A percentile compares a stretch with the other conserved stretches of the same genome.
These are phyloP conservation scores for Pristionchus fissidentatus DNA, from an alignment of 2,888 invertebrate genomes.

Conservation along the genomic window DNA sequence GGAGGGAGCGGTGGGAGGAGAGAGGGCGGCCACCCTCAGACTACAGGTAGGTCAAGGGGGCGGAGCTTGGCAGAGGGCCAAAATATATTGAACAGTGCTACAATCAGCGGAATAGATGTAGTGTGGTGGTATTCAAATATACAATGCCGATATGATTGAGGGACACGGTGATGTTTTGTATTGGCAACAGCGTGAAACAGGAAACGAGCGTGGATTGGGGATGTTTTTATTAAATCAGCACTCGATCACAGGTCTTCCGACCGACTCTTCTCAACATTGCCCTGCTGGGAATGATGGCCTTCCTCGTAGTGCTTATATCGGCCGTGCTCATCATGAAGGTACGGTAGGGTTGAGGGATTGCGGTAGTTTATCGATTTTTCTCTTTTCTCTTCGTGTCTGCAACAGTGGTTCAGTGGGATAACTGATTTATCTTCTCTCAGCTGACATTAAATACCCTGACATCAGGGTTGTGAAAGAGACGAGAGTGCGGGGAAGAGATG, in stretches of 20 bases:
- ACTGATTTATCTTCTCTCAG: too few relatives aligned
- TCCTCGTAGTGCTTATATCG: constrained; percentile 63
- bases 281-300: constrained; percentile 56
- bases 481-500: too few relatives aligned
- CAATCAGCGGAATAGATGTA: neutral
- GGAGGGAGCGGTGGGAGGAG: neutral
- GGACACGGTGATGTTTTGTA: neutral
- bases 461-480: too few relatives aligned
- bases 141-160: too few relatives aligned
- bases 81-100: neutral
- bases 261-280: constrained; percentile 63
- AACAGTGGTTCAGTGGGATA: too few relatives aligned
- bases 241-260: constrained; percentile 59
- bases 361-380: too few relatives aligned
- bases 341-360: too few relatives aligned
- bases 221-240: neutral
- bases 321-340: constrained; percentile 64
- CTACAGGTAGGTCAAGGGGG: neutral
- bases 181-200: too few relatives aligned
- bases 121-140: too few relatives aligned
- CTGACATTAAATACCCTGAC: too few relatives aligned
- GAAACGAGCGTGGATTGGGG: neutral
- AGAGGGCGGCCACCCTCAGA: constrained; percentile 18
- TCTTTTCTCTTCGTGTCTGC: neutral
- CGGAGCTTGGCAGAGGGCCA: neutral